phyloP scores from a whole-genome alignment of 1,140 invertebrate genomes.

The Drosophila bocqueti region DNA sequence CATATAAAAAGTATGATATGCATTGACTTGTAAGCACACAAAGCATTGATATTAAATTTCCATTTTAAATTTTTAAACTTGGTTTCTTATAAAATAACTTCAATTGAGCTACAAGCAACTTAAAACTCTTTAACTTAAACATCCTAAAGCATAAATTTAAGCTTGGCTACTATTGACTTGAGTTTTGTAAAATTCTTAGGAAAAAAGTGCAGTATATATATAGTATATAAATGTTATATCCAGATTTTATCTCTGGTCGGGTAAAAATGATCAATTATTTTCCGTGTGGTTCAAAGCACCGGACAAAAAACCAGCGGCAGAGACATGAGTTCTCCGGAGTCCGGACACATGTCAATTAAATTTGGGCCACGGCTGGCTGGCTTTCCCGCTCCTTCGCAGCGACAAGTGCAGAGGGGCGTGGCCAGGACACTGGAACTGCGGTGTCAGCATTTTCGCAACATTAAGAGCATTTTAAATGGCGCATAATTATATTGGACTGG shows the following conservation, averaged over 20 bases:
- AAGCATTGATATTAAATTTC: not conserved
- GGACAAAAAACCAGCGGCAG: slow-evolving; percentile 21
- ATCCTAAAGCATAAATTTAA: not conserved
- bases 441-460: slow-evolving; percentile 46
- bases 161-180: not conserved
- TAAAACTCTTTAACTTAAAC: too few species aligned
- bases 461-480: slow-evolving; percentile 79
- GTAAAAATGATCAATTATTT: slow-evolving; percentile 1
- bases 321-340: slow-evolving; percentile 32
- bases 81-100: not conserved
- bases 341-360: slow-evolving; percentile 75
- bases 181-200: not conserved
- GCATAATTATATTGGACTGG: slow-evolving; percentile 80
- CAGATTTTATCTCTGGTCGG: not conserved
- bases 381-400: slow-evolving; percentile 30
- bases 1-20: too few species aligned
- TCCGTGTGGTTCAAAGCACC: slow-evolving; percentile 20
- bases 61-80: too few species aligned
- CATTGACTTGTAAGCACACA: too few species aligned
- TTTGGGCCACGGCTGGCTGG: slow-evolving; percentile 63
- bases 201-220: not conserved
- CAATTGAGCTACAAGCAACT: not conserved
- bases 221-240: not conserved
- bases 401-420: slow-evolving; percentile 47
- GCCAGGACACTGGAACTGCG: slow-evolving; percentile 1